Percentiles rank a stretch among this genome's conserved stretches.
These are phyloP conservation scores for Mohoua ochrocephala DNA, from an alignment of 2,113 vertebrate genomes.

Conservation along the genomic window DNA sequence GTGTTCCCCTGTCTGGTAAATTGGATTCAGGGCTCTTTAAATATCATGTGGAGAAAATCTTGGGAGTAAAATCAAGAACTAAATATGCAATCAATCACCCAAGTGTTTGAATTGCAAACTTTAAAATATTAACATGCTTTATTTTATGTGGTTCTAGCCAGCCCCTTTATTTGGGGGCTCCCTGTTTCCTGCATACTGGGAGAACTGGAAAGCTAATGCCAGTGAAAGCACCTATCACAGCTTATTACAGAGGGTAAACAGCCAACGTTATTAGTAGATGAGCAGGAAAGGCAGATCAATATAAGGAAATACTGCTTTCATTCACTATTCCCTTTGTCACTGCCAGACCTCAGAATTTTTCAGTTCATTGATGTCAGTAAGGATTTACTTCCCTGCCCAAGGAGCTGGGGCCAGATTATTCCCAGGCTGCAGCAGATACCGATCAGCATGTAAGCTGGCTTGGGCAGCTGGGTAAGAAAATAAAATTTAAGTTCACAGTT, in stretches of 20 bases:
- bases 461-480: slow-evolving; percentile 7
- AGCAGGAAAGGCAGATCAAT: slow-evolving; percentile 48
- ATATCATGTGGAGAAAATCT: not conserved
- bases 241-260: slow-evolving; percentile 28
- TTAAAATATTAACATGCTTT: not conserved
- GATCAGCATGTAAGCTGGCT: slow-evolving; percentile 14
- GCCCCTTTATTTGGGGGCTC: not conserved
- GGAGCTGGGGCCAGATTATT: slow-evolving; percentile 38
- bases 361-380: slow-evolving; percentile 52
- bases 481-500: slow-evolving; percentile 30
- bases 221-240: not conserved
- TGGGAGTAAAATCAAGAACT: not conserved
- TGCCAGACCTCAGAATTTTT: slow-evolving; percentile 56
- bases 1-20: not conserved
- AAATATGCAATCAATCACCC: not conserved
- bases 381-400: slow-evolving; percentile 48
- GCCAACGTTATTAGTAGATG: slow-evolving; percentile 26
- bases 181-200: not conserved
- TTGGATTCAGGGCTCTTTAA: not conserved
- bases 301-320: slow-evolving; percentile 57
- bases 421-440: slow-evolving; percentile 29
- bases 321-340: slow-evolving; percentile 58
- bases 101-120: not conserved
- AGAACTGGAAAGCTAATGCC: not conserved
- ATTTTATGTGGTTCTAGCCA: not conserved